A percentile compares a stretch with the other conserved stretches of the same genome.
Evolutionary conservation across 1,140 invertebrate species (phyloP).

Genomic region (Nixonia krombeini): DNA sequence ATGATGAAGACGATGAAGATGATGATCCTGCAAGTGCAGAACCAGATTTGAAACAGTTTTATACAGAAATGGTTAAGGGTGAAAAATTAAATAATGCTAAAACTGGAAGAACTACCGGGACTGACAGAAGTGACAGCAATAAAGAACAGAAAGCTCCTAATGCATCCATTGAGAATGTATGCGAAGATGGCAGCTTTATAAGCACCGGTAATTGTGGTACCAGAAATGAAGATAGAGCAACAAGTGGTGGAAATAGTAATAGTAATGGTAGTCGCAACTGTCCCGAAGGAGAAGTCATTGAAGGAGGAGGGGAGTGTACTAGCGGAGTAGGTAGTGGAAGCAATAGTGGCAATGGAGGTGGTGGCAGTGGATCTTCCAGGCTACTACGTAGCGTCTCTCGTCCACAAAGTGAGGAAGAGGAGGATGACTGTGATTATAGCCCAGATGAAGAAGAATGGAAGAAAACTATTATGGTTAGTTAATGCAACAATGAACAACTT

Average conservation of each 20-base stretch:
- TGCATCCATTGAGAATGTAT: constrained; percentile 9
- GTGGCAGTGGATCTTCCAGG: constrained; percentile 61
- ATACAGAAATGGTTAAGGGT: constrained; percentile 74
- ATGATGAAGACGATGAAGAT: constrained; percentile 62
- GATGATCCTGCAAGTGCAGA: constrained; percentile 61
- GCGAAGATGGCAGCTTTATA: constrained; percentile 10
- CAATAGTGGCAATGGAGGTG: constrained; percentile 44
- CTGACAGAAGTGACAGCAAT: constrained; percentile 38
- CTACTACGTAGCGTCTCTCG: constrained; percentile 75
- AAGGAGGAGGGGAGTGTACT: constrained; percentile 46
- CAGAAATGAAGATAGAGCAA: constrained; percentile 15
- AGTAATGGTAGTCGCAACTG: constrained; percentile 30
- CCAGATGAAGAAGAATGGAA: constrained; percentile 85
- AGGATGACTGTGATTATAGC: constrained; percentile 83
- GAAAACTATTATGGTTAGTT: constrained; percentile 88
- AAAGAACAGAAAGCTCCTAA: constrained; percentile 44
- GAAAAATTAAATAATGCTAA: constrained; percentile 62
- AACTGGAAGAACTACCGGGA: constrained; percentile 18
- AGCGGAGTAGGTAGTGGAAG: constrained; percentile 59
- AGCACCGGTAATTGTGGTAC: constrained; percentile 10
- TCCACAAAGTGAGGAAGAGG: constrained; percentile 80
- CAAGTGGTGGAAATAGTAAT: constrained; percentile 24
- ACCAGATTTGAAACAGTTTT: constrained; percentile 69
- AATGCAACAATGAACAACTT: too few relatives aligned
- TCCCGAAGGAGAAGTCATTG: constrained; percentile 29